phyloP scores from a whole-genome alignment of 2,113 vertebrate species.

The Leptodactylus fuscus region DNA sequence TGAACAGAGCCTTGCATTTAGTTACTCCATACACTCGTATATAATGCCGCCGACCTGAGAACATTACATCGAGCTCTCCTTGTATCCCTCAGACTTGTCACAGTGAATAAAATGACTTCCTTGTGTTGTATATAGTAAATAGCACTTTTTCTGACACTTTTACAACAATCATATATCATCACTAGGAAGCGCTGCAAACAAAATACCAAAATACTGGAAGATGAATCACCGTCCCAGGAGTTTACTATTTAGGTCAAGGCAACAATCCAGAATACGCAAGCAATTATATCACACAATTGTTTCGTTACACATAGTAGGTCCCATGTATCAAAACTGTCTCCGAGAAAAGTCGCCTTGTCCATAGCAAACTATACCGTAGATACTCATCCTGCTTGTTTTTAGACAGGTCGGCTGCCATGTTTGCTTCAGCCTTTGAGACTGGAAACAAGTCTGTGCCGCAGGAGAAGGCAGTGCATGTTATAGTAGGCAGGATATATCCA shows the following conservation, averaged over 20 bases:
- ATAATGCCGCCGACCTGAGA: no score
- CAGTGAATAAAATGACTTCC: neutral
- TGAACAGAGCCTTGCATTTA: no score
- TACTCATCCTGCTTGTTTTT: no score
- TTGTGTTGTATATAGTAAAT: neutral
- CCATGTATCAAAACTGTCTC: conserved; percentile 12
- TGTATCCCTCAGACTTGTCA: neutral
- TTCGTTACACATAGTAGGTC: neutral
- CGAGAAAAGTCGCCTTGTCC: neutral
- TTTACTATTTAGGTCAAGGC: conserved; percentile 33
- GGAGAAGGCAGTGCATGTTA: neutral
- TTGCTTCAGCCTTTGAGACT: no score
- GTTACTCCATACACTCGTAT: no score
- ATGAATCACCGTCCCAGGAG: conserved; percentile 25
- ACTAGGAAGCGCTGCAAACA: neutral
- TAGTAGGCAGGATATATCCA: no score
- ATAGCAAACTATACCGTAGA: neutral
- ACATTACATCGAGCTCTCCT: no score
- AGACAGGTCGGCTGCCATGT: no score
- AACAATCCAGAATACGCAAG: neutral
- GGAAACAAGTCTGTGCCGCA: neutral
- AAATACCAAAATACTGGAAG: conserved; percentile 9
- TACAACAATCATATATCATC: conserved; percentile 17
- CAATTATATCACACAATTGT: conserved; percentile 17
- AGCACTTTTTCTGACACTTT: conserved; percentile 11